phyloP scores from a whole-genome alignment of 1,140 invertebrate genomes.

The Trachelipus rathkii region DNA sequence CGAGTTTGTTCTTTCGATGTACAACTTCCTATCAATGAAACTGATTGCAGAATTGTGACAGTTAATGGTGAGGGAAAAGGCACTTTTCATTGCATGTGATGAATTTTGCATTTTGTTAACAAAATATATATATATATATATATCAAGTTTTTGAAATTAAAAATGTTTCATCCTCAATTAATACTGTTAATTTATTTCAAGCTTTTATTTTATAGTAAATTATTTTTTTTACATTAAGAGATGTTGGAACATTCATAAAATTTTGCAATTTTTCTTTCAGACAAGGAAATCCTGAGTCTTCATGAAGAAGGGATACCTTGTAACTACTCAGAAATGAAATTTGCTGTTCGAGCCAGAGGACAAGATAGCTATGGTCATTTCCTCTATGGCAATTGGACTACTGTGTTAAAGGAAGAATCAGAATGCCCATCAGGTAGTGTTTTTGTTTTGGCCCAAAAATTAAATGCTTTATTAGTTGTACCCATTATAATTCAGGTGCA shows the following conservation, averaged over 20 bases:
- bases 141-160: too few relatives aligned
- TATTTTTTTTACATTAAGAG: too few relatives aligned
- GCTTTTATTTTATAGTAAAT: too few relatives aligned
- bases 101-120: too few relatives aligned
- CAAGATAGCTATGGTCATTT: background rate
- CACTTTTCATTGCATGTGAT: too few relatives aligned
- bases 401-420: background rate
- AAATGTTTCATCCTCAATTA: too few relatives aligned
- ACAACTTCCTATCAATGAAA: background rate
- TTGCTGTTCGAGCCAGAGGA: background rate
- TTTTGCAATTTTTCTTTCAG: background rate
- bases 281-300: background rate
- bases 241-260: too few relatives aligned
- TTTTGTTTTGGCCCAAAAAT: background rate
- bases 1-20: background rate
- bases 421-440: constrained; percentile 2
- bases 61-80: background rate
- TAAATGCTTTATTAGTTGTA: background rate
- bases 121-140: too few relatives aligned
- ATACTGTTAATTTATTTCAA: too few relatives aligned
- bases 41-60: background rate
- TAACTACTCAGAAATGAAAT: background rate
- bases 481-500: background rate
- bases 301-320: background rate
- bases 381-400: background rate